A percentile compares a stretch with the other conserved stretches of the same genome.
Evolutionary conservation across 2,888 invertebrate genomes (phyloP).

Genomic region (Glyphotaelius pellucidus): DNA sequence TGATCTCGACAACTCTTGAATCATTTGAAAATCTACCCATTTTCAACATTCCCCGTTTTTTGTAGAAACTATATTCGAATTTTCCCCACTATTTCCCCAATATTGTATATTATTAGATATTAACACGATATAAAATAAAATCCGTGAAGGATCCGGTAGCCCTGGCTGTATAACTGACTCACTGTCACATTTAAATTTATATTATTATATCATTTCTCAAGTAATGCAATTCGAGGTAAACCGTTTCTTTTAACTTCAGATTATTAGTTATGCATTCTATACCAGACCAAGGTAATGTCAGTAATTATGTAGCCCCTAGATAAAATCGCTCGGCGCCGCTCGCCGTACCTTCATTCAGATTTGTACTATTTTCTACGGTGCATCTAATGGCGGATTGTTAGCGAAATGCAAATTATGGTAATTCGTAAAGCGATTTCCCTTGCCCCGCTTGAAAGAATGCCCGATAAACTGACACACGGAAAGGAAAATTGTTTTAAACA

Average conservation of each 20-base stretch:
- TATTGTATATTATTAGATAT: too few relatives aligned
- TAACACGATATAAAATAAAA: background rate
- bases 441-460: conserved; percentile 21
- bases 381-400: conserved; percentile 14
- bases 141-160: background rate
- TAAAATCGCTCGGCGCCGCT: background rate
- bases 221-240: background rate
- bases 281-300: background rate
- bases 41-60: too few relatives aligned
- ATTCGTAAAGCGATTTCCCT: conserved; percentile 9
- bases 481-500: background rate
- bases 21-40: too few relatives aligned
- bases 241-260: background rate
- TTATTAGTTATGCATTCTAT: conserved; percentile 6
- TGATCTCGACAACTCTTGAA: too few relatives aligned
- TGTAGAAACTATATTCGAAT: too few relatives aligned
- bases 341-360: background rate
- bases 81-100: too few relatives aligned
- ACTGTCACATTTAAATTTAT: background rate
- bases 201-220: background rate
- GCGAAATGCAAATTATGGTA: conserved; percentile 31
- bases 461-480: background rate
- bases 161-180: too few relatives aligned
- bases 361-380: background rate
- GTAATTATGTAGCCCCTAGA: conserved; percentile 27